Evolutionary conservation across 2,888 invertebrate species (phyloP), one percentile per base, ranked within the genome.

Genomic region (Sphaerophoria rueppellii): DNA sequence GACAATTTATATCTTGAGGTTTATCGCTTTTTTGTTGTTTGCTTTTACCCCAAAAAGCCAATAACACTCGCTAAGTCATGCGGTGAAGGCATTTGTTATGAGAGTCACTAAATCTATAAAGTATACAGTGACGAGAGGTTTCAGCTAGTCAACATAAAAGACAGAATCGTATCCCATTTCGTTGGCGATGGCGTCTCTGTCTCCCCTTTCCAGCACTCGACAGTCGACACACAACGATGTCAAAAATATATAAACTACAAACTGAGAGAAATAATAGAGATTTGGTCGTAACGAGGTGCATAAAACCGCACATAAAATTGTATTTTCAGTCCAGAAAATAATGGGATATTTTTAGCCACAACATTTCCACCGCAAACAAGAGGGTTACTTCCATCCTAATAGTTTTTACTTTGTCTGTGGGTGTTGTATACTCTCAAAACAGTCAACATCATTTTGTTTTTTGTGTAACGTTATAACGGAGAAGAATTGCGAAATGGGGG

Each of bases 231-330:
- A 75, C 79, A 82, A 46, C 75, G 70, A 16, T 43, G 55, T 50
- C 43, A 11, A 40, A 32, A 16, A 71, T 9, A 40, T 54, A 54
- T n/a, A 55, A 57, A 50, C 11, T 11, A 43, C 6, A 6, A n/a
- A 52, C 34, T 32, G 46, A 55, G 74, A 12, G 40, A 50, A 37
- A 58, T 32, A 43, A 70, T 43, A 69, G 60, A 60, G 76, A 67
- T 72, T 81, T 76, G 60, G 58, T 77, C 72, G 77, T 81, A 85
- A 85, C 85, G 85, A 85, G 85, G 76, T 81, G 81, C 85, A 85
- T 85, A 81, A 85, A 85, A 85, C 85, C 85, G 81, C 85, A 85
- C 85, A 85, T 81, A 85, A 85, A 81, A 81, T 77, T 83, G 80
- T 83, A 69, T 80, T 67, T 76, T 81, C 81, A 80, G 85, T 85